Percentiles rank a stretch among this genome's conserved stretches.
Evolutionary conservation across 2,888 invertebrate genomes (phyloP).

Genomic region (Paralinhomoeus sp.): DNA sequence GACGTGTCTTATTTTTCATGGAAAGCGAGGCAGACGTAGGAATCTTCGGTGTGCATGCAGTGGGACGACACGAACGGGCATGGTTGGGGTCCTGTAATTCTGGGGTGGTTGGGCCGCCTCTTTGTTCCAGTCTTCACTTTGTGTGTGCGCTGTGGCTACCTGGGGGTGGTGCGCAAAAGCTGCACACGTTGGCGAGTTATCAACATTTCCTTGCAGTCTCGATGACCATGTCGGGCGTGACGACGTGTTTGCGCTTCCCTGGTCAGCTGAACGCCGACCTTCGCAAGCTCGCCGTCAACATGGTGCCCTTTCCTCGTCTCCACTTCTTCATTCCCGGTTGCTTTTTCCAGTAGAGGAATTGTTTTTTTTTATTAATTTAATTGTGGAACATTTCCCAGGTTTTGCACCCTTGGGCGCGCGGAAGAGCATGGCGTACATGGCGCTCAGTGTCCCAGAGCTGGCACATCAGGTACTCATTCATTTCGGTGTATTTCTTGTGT

Average conservation of each 20-base stretch:
- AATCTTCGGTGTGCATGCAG: too few species aligned
- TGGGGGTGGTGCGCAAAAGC: too few species aligned
- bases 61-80: too few species aligned
- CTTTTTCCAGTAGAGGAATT: too few species aligned
- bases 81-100: too few species aligned
- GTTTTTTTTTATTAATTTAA: neutral
- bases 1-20: too few species aligned
- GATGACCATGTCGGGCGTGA: slow-evolving; percentile 30
- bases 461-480: slow-evolving; percentile 39
- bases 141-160: too few species aligned
- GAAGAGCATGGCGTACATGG: slow-evolving; percentile 30
- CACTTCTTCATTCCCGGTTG: slow-evolving; percentile 31
- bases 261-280: slow-evolving; percentile 54
- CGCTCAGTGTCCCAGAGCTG: slow-evolving; percentile 44
- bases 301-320: slow-evolving; percentile 66
- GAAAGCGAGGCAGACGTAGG: too few species aligned
- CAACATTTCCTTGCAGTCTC: slow-evolving; percentile 26
- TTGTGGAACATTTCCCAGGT: slow-evolving; percentile 32
- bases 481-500: too few species aligned
- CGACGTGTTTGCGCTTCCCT: slow-evolving; percentile 46
- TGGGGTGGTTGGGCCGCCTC: too few species aligned
- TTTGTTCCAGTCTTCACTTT: too few species aligned
- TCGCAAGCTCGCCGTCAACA: slow-evolving; percentile 48
- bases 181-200: too few species aligned
- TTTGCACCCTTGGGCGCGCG: slow-evolving; percentile 56